Base-by-base conservation (phyloP, 2,888 invertebrate genomes). In the Exocentrus adspersus region DNA sequence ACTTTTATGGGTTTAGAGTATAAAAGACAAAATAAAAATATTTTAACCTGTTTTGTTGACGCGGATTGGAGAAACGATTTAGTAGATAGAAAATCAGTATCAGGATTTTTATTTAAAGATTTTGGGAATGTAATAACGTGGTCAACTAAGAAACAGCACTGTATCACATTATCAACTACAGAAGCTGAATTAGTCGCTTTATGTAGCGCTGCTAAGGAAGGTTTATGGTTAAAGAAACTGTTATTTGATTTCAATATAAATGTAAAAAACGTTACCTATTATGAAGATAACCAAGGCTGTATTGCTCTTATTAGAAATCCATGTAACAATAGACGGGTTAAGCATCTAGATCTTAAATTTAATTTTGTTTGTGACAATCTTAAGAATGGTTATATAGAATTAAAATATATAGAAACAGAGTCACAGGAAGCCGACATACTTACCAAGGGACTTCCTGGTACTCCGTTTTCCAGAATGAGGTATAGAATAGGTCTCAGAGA, bases 71-170 rank as follows among this genome's bases (percentile, higher is more conserved):
- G 32, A 6, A 28, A 45, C 17, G 62, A 66, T 52, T 10, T 42
- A 58, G 16, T 21, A n/a, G 60, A 60, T n/a, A 28, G 60, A 50
- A 84, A 79, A 87, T 84, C 70, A 86, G 81, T 72, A 86, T 86
- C 41, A 85, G 72, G 12, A 82, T 79, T 28, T 62, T 5, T 62
- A 14, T 48, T 67, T 12, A 52, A 65, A 57, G 24, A 60, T 10
- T 65, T 60, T 60, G 62, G 56, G 9, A 67, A 57, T 83, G 85
- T 85, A 72, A 1, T 65, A 62, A 24, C 50, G 19, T 68, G 68
- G 65, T 24, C 32, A 17, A 64, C 64, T 30, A 58, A 48, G 42
- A 68, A 69, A 50, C 62, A 69, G 59, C 65, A 51, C 16, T 59
- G 61, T 64, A 17, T 61, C 24, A 28, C 65, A 12, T 52, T 67